These are phyloP conservation scores for Sandelia bainsii DNA, from an alignment of 2,797 vertebrate species.

Conservation along the genomic window DNA sequence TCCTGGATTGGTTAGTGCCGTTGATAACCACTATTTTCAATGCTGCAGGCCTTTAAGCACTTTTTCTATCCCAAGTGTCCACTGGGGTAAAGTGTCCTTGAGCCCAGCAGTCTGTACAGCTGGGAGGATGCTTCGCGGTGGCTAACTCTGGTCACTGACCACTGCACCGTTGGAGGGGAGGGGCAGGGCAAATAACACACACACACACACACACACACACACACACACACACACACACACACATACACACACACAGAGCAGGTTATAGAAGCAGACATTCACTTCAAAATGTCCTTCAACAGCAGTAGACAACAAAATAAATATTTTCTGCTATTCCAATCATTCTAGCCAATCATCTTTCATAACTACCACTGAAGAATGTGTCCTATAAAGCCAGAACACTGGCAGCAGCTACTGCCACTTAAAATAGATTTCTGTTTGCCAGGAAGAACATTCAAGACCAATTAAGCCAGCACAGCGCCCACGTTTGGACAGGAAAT, in stretches of 20 bases:
- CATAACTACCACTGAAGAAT: constrained; percentile 33
- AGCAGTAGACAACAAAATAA: constrained; percentile 11
- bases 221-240: constrained; percentile 14
- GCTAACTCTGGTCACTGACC: constrained; percentile 29
- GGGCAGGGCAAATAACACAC: constrained; percentile 42
- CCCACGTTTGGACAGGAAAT: constrained; percentile 60
- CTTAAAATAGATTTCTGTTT: constrained; percentile 53
- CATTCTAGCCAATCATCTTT: constrained; percentile 48
- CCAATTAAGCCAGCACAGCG: constrained; percentile 43
- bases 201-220: not conserved
- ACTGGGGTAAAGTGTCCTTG: constrained; percentile 18
- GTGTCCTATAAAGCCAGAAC: constrained; percentile 43
- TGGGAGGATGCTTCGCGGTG: constrained; percentile 10
- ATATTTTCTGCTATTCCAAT: constrained; percentile 30
- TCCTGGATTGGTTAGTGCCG: not conserved
- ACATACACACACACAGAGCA: not conserved
- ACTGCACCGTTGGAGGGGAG: constrained; percentile 15
- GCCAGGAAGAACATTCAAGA: constrained; percentile 59
- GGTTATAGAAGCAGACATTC: constrained; percentile 22
- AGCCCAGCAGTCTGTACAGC: constrained; percentile 9
- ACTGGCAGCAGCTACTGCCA: constrained; percentile 57
- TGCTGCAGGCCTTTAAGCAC: not conserved
- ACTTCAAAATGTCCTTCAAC: constrained; percentile 27
- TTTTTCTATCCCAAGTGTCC: not conserved
- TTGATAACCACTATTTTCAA: not conserved